phyloP scores from a whole-genome alignment of 2,113 vertebrate genomes.

The Oreochromis tanganicae region DNA sequence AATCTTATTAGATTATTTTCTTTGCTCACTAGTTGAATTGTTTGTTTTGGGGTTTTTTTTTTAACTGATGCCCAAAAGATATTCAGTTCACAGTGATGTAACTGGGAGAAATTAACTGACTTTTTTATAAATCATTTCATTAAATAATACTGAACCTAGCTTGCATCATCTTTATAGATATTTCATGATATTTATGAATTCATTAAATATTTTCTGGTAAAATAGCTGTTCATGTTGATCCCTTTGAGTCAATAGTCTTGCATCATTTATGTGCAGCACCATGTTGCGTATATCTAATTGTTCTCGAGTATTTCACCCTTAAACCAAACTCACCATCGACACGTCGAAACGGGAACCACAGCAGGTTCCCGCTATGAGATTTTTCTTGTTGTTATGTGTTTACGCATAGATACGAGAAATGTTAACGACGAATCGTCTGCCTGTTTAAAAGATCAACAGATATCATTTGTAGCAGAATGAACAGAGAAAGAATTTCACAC shows the following conservation, averaged over 20 bases:
- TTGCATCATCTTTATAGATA: not conserved
- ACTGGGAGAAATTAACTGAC: not conserved
- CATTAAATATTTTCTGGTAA: not conserved
- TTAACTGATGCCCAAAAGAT: not conserved
- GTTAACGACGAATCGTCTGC: not conserved
- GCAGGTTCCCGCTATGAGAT: not conserved
- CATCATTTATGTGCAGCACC: not conserved
- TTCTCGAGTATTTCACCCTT: not conserved
- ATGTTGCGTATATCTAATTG: not conserved
- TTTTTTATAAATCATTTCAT: not conserved
- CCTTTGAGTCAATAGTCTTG: not conserved
- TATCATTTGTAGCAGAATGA: not conserved
- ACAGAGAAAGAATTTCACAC: not conserved
- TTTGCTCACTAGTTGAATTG: not conserved
- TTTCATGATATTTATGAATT: not conserved
- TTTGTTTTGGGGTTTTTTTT: fast-evolving
- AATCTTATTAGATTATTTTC: not conserved
- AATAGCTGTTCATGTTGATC: not conserved
- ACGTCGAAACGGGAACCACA: not conserved
- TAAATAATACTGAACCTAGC: not conserved
- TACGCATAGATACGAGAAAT: not conserved
- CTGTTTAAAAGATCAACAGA: not conserved
- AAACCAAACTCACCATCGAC: not conserved
- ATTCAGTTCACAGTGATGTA: not conserved
- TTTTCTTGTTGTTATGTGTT: not conserved